phyloP scores from a whole-genome alignment of 2,797 vertebrate genomes.

The Meda fulgida region DNA sequence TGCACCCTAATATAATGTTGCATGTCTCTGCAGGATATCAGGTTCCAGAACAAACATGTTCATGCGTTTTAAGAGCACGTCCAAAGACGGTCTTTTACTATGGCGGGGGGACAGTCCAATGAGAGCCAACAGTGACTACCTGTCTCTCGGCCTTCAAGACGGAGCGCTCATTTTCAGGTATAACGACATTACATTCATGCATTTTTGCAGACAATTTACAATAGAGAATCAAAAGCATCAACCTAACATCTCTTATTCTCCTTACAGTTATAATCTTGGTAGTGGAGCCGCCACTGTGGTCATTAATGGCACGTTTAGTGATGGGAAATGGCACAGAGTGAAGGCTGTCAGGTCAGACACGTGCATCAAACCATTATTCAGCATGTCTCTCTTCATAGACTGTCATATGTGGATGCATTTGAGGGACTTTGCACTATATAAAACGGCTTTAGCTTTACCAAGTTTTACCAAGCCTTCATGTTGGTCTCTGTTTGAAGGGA shows the following conservation, averaged over 20 bases:
- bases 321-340: constrained; percentile 93
- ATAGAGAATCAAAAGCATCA: background rate
- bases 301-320: constrained; percentile 90
- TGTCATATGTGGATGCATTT: background rate
- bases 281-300: constrained; percentile 83
- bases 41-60: constrained; percentile 91
- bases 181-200: background rate
- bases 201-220: background rate
- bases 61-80: constrained; percentile 93
- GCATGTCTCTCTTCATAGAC: background rate
- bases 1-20: background rate
- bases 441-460: background rate
- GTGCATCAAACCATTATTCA: background rate
- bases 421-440: background rate
- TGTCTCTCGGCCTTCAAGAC: constrained; percentile 91
- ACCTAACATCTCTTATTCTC: constrained; percentile 27
- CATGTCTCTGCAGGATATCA: constrained; percentile 79
- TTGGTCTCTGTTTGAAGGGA: constrained; percentile 77
- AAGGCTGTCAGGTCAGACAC: constrained; percentile 88
- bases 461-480: background rate
- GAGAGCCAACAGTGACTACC: constrained; percentile 91
- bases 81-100: constrained; percentile 89
- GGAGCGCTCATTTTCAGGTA: constrained; percentile 91
- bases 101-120: constrained; percentile 92
- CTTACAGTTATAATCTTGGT: constrained; percentile 90